Base-by-base conservation (phyloP, 2,797 vertebrate genomes). In the Gymnopithys bicolor region DNA sequence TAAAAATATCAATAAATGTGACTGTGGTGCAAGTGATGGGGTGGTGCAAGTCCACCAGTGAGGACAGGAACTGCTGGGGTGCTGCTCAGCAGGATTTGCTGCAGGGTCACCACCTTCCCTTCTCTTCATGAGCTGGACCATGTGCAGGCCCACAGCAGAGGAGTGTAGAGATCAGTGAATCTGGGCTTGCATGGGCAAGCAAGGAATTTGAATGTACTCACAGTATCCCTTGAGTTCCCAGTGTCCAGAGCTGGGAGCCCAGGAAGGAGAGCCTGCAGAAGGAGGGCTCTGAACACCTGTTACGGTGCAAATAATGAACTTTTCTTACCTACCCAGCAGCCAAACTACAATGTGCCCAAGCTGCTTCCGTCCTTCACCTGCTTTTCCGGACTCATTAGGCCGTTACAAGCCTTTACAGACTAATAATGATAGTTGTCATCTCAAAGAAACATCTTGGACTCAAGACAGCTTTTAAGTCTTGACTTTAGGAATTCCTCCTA, bases 401-500 rank as follows among this genome's bases (percentile, higher is more conserved):
- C 7, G 37, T 51, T 51, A 14, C 39, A 8, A 81, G 25, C 51
- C 82, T 59, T 67, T 48, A 17, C 55, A 67, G 48, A 84, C 33
- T 19, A 7, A 8, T 51, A 39, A 43, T 62, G 53, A 15, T 39
- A 22, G 64, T 3, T 32, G 68, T 33, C 1, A 3, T 90, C 84
- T 90, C 88, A 94, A 91, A 78, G 60, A 21, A 88, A 56, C 49
- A 13, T 84, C 95, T 74, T 87, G 91, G 89, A 48, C 81, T 51
- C 4, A 22, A 76, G 81, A 45, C 53, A 75, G 94, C 88, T 92
- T 94, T 90, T 66, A 93, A 93, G 87, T 78, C 69, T 66, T 48
- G 92, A 22, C 69, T 95, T 83, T 7, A 83, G 86, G 92, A 96
- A 95, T 96, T 90, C 64, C 46, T 94, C 80, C 89, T 33, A 91